Evolutionary conservation across 2,797 vertebrate species (phyloP).

Genomic region (Rhinoraja longicauda): DNA sequence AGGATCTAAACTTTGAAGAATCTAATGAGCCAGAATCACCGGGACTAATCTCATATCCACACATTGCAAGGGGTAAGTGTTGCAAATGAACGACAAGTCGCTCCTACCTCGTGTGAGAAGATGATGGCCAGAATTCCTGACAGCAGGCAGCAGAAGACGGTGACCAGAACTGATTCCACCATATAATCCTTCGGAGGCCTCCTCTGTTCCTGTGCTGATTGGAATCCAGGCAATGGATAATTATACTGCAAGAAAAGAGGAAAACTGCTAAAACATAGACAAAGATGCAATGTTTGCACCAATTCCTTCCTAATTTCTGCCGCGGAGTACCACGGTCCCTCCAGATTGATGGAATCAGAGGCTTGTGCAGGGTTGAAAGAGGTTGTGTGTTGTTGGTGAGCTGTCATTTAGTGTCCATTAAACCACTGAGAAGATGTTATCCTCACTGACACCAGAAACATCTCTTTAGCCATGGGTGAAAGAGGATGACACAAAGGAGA

Average conservation of each 20-base stretch:
- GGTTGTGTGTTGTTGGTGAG: too few species aligned
- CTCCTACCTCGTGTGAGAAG: slow-evolving; percentile 63
- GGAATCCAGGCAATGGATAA: not conserved
- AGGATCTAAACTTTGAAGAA: not conserved
- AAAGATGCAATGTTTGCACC: too few species aligned
- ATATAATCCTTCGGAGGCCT: slow-evolving; percentile 63
- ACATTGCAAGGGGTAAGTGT: not conserved
- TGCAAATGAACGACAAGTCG: not conserved
- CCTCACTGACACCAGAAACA: too few species aligned
- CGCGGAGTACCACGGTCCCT: too few species aligned
- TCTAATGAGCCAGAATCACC: not conserved
- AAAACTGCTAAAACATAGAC: not conserved
- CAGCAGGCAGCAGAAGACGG: slow-evolving; percentile 69
- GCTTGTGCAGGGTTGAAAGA: too few species aligned
- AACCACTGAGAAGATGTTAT: too few species aligned
- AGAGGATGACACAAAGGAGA: too few species aligned
- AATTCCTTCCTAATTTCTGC: not conserved
- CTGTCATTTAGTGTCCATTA: too few species aligned
- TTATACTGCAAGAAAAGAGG: slow-evolving; percentile 50
- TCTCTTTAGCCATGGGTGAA: too few species aligned
- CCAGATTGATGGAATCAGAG: too few species aligned
- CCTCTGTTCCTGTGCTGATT: not conserved
- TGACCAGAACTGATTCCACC: slow-evolving; percentile 68
- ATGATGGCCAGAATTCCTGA: slow-evolving; percentile 60
- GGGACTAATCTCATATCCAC: not conserved